A percentile compares a stretch with the other conserved stretches of the same genome.
phyloP scores from a whole-genome alignment of 2,113 vertebrate genomes.

The Upupa epops region DNA sequence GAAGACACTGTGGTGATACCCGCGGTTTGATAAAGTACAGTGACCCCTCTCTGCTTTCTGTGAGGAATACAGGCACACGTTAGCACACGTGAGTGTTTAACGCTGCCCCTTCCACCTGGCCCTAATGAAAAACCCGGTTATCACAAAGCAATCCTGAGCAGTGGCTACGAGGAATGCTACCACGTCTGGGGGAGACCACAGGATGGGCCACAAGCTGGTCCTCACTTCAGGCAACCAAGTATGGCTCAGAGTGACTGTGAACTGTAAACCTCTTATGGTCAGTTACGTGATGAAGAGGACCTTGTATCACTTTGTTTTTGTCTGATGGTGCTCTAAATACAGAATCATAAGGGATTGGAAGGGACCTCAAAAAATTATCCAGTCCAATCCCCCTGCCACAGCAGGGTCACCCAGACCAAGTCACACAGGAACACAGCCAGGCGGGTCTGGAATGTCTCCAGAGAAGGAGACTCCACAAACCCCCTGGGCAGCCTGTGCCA shows the following conservation, averaged over 20 bases:
- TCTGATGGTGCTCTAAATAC: conserved; percentile 60
- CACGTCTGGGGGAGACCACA: neutral
- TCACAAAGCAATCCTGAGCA: neutral
- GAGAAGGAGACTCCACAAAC: too few relatives aligned
- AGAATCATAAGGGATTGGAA: too few relatives aligned
- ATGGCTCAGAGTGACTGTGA: neutral
- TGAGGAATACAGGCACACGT: neutral
- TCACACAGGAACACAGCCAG: too few relatives aligned
- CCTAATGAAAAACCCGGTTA: neutral
- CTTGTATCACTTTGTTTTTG: conserved; percentile 36
- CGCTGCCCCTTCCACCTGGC: neutral
- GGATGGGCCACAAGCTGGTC: neutral
- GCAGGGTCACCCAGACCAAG: too few relatives aligned
- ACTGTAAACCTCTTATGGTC: conserved; percentile 57
- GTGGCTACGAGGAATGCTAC: neutral
- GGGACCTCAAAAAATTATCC: too few relatives aligned
- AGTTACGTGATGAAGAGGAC: conserved; percentile 6
- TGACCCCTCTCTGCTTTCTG: neutral
- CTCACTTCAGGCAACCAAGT: conserved; percentile 3
- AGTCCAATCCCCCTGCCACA: too few relatives aligned
- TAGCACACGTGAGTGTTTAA: neutral
- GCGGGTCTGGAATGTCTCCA: too few relatives aligned
- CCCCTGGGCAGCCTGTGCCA: too few relatives aligned
- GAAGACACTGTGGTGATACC: conserved; percentile 1
- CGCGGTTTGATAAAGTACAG: conserved; percentile 8